Percentiles rank a stretch among this genome's conserved stretches.
Conservation (phyloP, 1,140 invertebrate species). For the Pogonomyrmex barbatus region DNA sequence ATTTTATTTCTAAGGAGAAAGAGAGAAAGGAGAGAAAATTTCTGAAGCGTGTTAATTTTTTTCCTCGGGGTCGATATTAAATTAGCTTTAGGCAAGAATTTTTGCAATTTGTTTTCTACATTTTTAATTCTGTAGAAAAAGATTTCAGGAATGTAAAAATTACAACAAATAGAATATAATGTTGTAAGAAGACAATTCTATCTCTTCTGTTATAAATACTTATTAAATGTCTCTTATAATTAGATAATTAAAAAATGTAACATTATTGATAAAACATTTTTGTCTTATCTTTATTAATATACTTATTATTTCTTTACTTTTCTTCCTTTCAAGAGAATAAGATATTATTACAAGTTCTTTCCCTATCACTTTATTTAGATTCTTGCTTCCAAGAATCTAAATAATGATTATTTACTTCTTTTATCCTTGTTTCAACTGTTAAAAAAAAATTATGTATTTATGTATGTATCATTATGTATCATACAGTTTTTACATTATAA, state of each 20-base stretch:
- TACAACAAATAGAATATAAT: too few relatives aligned
- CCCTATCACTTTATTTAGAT: constrained; percentile 49
- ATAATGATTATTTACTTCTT: neutral
- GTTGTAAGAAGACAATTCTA: neutral
- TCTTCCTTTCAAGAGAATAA: neutral
- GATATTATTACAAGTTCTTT: constrained; percentile 10
- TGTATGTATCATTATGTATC: too few relatives aligned
- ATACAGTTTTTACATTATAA: neutral
- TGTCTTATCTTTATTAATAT: constrained; percentile 1
- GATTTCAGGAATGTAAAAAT: neutral
- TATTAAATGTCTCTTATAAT: neutral
- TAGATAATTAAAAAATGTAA: neutral
- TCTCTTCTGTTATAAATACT: neutral
- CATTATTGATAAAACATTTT: neutral
- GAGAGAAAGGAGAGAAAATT: neutral
- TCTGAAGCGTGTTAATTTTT: neutral
- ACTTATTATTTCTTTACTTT: neutral
- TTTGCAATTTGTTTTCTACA: neutral
- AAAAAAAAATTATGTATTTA: neutral
- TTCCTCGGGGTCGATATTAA: neutral
- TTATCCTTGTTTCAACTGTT: constrained; percentile 25
- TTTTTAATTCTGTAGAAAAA: neutral
- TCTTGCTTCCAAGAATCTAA: neutral
- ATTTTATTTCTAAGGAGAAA: neutral
- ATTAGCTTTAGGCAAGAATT: neutral